phyloP scores from a whole-genome alignment of 2,888 invertebrate genomes.

The Pimpla rufipes region DNA sequence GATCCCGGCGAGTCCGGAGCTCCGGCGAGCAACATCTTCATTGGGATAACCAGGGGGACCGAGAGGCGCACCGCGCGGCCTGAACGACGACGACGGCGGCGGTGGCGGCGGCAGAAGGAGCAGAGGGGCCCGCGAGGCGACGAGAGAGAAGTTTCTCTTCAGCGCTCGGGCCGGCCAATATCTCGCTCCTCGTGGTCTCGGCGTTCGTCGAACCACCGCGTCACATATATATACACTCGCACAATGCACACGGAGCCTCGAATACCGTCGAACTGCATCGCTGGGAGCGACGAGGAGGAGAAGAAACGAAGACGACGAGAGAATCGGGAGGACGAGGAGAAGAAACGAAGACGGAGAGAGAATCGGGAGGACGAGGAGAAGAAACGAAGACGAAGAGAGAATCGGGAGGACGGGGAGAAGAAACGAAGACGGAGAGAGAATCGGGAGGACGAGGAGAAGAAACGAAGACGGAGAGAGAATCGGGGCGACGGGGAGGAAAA shows the following conservation, averaged over 20 bases:
- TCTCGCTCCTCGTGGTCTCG: conserved; percentile 39
- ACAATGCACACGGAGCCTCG: conserved; percentile 45
- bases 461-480: conserved; percentile 1
- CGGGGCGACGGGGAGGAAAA: neutral
- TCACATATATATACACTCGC: conserved; percentile 40
- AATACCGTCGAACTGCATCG: conserved; percentile 41
- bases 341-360: neutral
- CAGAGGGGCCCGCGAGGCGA: conserved; percentile 34
- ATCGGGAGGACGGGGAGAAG: neutral
- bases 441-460: neutral
- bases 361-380: neutral
- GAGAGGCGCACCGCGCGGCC: conserved; percentile 21
- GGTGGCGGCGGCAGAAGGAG: conserved; percentile 6
- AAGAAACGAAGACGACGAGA: conserved; percentile 43
- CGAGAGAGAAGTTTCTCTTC: conserved; percentile 56
- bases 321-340: conserved; percentile 16
- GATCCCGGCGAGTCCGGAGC: conserved; percentile 51
- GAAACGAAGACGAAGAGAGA: conserved; percentile 26
- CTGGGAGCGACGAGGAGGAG: no score
- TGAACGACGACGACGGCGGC: conserved; percentile 16
- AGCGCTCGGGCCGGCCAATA: conserved; percentile 49
- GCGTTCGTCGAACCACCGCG: conserved; percentile 59
- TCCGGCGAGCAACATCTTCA: conserved; percentile 67
- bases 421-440: conserved; percentile 7
- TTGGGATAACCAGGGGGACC: conserved; percentile 47